Evolutionary conservation across 2,888 invertebrate genomes (phyloP), one percentile per base, ranked within the genome.

Genomic region (Smittia aterrima): DNA sequence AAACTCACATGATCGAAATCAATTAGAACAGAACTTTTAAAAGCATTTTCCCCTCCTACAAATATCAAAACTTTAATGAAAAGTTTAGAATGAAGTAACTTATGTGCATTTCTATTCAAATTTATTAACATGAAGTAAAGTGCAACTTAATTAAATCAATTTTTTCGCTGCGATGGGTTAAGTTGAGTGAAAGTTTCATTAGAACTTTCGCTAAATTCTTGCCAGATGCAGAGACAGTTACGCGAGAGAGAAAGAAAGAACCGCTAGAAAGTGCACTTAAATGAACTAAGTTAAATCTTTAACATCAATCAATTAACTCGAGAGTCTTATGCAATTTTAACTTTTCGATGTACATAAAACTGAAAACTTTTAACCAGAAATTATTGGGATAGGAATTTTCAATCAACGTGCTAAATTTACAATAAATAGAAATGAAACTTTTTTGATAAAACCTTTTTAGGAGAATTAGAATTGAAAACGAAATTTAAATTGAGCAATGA

Each of bases 131-230:
- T 32, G 47, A 47, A 13, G 47, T 16, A 47, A 47, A 47, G 47
- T 47, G 47, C 47, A 47, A 47, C 47, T 47, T 47, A 47, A n/a
- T 47, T 47, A 47, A 47, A 47, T 47, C 13, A 47, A 47, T 47
- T 47, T 32, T 32, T 9, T 32, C 47, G 47, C 47, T 47, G 47
- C 47, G 38, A n/a, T n/a, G n/a, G n/a, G n/a, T n/a, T n/a, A n/a
- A n/a, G n/a, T n/a, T 32, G 32, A 32, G 4, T 32, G 9, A 9
- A 3, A 32, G 32, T 9, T 32, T 32, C 32, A 9, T 32, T 32
- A 3, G n/a, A n/a, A 32, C 4, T 9, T 32, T 9, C 3, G 32
- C 32, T 32, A 3, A 32, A 32, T 32, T 9, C 32, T 32, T 32
- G 32, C 32, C 32, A 47, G 47, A 13, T n/a, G 47, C 47, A 47